These are phyloP conservation scores for Saccostrea echinata DNA, from an alignment of 1,140 invertebrate genomes.

Conservation along the genomic window DNA sequence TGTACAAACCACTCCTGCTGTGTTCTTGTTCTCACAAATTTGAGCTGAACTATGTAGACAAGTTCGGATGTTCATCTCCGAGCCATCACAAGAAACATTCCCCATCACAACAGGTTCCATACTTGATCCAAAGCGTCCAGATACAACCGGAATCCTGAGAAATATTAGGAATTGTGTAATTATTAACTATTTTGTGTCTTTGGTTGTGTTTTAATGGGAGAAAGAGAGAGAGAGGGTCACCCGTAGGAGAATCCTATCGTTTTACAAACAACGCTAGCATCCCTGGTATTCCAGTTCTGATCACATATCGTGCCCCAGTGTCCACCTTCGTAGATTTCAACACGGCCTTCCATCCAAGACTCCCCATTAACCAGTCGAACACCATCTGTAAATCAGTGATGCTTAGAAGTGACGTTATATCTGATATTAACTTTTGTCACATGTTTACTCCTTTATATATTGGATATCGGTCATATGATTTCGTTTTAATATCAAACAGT, in stretches of 20 bases:
- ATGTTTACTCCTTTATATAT: no score
- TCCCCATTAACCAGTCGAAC: neutral
- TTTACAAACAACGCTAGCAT: conserved; percentile 20
- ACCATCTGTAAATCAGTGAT: neutral
- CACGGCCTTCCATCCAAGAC: neutral
- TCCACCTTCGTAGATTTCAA: neutral
- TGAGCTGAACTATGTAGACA: neutral
- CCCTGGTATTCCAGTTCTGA: neutral
- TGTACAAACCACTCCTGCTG: neutral
- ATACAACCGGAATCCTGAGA: neutral
- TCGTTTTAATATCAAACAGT: no score
- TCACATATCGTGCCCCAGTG: neutral
- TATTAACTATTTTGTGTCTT: no score
- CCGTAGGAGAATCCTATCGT: neutral
- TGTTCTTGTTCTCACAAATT: neutral
- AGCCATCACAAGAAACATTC: neutral
- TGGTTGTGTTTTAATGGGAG: no score
- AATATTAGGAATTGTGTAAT: neutral
- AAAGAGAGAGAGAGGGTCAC: no score
- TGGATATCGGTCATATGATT: no score
- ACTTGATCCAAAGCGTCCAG: neutral
- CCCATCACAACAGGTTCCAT: neutral
- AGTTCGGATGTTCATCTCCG: neutral
- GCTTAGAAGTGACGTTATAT: no score
- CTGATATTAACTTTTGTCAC: no score